Evolutionary conservation across 2,113 vertebrate species (phyloP).

Genomic region (Myotis brandtii): DNA sequence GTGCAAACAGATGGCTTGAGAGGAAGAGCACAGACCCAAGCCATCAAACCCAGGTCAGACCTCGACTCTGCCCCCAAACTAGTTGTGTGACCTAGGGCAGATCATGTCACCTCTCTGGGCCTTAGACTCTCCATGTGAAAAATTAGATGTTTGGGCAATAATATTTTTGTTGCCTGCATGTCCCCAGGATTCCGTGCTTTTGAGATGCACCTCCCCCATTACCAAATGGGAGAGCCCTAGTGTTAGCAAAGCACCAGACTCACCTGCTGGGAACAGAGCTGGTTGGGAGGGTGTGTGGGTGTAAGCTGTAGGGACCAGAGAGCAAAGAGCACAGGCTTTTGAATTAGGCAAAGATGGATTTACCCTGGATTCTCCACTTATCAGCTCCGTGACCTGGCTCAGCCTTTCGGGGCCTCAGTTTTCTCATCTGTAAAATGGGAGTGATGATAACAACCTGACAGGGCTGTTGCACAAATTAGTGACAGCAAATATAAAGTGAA

Average conservation of each 20-base stretch:
- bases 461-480: not conserved
- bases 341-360: not conserved
- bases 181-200: not conserved
- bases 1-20: not conserved
- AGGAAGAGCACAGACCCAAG: not conserved
- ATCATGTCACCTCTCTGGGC: not conserved
- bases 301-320: not conserved
- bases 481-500: not conserved
- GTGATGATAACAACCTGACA: not conserved
- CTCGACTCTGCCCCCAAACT: not conserved
- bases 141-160: not conserved
- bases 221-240: not conserved
- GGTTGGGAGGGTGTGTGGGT: not conserved
- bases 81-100: not conserved
- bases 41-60: not conserved
- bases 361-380: not conserved
- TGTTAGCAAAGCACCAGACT: not conserved
- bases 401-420: not conserved
- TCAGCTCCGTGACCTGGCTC: not conserved
- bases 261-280: not conserved
- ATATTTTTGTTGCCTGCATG: not conserved
- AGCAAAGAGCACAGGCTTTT: not conserved
- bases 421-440: not conserved
- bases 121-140: not conserved
- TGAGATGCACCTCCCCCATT: not conserved